phyloP scores from a whole-genome alignment of 2,888 invertebrate species.

The Halictus quadricinctus region DNA sequence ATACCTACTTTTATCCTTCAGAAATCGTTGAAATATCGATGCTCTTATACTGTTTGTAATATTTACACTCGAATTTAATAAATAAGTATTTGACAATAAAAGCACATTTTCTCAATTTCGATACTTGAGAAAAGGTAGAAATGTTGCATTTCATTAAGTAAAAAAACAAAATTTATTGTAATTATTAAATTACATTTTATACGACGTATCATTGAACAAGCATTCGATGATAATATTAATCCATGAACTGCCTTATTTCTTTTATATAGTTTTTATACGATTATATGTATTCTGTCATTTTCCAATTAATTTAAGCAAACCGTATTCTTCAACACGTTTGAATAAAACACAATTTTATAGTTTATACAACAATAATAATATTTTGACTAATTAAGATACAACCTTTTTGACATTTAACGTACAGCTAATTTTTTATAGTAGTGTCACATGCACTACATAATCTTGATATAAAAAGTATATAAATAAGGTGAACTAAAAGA shows the following conservation, averaged over 20 bases:
- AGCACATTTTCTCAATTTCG: neutral
- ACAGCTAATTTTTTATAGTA: neutral
- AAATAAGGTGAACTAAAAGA: neutral
- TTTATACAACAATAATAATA: neutral
- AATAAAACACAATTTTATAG: too few relatives aligned
- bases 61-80: neutral
- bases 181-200: too few relatives aligned
- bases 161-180: too few relatives aligned
- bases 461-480: neutral
- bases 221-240: too few relatives aligned
- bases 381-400: neutral
- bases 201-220: too few relatives aligned
- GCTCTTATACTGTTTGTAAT: neutral
- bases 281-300: too few relatives aligned
- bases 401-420: neutral
- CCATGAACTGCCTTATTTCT: too few relatives aligned
- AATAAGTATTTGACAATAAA: neutral
- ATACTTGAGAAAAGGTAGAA: too few relatives aligned
- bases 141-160: too few relatives aligned
- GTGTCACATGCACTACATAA: neutral
- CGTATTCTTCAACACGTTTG: too few relatives aligned
- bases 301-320: too few relatives aligned
- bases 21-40: neutral
- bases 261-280: too few relatives aligned
- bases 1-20: neutral